Conservation (phyloP, 2,113 vertebrate genomes). For the Capricornis sumatraensis region DNA sequence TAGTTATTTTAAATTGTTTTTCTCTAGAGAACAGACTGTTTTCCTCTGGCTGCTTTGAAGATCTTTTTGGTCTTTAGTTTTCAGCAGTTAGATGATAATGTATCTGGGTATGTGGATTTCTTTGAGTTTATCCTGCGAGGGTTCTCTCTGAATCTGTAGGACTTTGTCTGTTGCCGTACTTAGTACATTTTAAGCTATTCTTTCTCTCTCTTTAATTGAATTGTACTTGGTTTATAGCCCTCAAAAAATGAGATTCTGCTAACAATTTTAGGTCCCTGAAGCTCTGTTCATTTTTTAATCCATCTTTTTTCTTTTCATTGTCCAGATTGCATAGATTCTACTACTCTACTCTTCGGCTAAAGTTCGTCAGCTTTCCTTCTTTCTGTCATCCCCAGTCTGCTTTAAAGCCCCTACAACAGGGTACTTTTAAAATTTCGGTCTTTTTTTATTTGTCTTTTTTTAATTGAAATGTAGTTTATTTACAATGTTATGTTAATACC, state of each 20-base stretch:
- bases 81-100: neutral
- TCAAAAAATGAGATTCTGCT: neutral
- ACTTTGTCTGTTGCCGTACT: neutral
- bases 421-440: neutral
- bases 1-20: neutral
- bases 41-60: neutral
- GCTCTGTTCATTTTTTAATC: neutral
- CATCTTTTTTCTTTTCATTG: neutral
- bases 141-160: neutral
- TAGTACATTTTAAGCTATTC: neutral
- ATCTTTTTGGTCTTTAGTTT: neutral
- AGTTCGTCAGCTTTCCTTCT: neutral
- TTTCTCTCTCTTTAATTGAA: neutral
- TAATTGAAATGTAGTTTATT: neutral
- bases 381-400: neutral
- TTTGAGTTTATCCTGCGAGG: neutral
- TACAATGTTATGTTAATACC: neutral
- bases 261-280: neutral
- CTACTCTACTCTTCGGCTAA: neutral
- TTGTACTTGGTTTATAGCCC: neutral
- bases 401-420: neutral
- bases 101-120: neutral
- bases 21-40: neutral
- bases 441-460: neutral
- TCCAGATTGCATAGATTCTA: neutral